Percentiles rank a stretch among this genome's conserved stretches.
These are phyloP conservation scores for Prolemur simus DNA, from an alignment of 2,113 vertebrate species.

Conservation along the genomic window DNA sequence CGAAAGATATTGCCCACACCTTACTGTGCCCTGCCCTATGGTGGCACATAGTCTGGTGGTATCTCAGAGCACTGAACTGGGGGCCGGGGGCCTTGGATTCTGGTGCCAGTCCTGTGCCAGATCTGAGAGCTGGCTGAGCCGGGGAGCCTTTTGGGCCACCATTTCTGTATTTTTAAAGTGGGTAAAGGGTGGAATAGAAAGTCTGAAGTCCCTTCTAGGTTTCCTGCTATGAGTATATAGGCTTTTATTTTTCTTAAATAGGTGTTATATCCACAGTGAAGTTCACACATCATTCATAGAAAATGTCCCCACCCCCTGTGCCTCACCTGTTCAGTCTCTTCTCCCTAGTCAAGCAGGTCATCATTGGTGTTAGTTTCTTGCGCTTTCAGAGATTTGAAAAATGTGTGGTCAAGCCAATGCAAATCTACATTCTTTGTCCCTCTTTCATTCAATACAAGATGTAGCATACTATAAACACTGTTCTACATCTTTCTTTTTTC, in stretches of 20 bases:
- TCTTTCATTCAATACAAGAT: neutral
- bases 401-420: neutral
- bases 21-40: neutral
- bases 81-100: neutral
- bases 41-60: too few relatives aligned
- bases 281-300: too few relatives aligned
- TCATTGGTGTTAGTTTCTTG: neutral
- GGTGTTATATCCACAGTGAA: neutral
- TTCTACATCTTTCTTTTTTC: neutral
- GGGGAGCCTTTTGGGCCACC: neutral
- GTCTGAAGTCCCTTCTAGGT: neutral
- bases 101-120: neutral
- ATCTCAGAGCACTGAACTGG: neutral
- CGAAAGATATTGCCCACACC: neutral
- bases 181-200: neutral
- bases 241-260: neutral
- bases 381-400: neutral
- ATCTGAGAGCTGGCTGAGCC: neutral
- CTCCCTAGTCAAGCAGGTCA: neutral
- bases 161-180: neutral
- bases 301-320: neutral
- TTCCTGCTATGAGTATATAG: neutral
- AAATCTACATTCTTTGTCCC: neutral
- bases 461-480: neutral
- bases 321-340: neutral